Evolutionary conservation across 2,797 vertebrate genomes (phyloP).

Genomic region (Labeo calbasu): DNA sequence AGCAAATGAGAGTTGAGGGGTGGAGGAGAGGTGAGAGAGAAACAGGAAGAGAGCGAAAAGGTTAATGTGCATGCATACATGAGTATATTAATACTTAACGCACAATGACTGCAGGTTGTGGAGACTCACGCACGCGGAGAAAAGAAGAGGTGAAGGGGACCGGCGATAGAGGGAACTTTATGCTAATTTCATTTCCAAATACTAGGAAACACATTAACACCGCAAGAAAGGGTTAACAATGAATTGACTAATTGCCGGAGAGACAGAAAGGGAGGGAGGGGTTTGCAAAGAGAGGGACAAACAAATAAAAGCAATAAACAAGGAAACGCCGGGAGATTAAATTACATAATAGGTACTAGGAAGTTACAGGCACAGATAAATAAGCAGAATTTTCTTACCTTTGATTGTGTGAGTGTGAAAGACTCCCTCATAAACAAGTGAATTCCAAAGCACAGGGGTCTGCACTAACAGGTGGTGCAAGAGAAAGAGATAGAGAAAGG

Average conservation of each 20-base stretch:
- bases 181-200: neutral
- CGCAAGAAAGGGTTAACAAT: slow-evolving; percentile 23
- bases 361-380: slow-evolving; percentile 46
- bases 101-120: slow-evolving; percentile 24
- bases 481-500: slow-evolving; percentile 62
- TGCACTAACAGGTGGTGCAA: slow-evolving; percentile 77
- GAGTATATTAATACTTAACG: slow-evolving; percentile 51
- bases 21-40: neutral
- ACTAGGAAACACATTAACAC: neutral
- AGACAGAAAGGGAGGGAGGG: slow-evolving; percentile 21
- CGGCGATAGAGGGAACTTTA: neutral
- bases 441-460: slow-evolving; percentile 66
- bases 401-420: slow-evolving; percentile 65
- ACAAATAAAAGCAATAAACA: slow-evolving; percentile 28
- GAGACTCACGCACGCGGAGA: neutral
- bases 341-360: slow-evolving; percentile 16
- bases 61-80: slow-evolving; percentile 40
- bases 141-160: neutral
- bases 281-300: slow-evolving; percentile 28
- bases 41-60: slow-evolving; percentile 39
- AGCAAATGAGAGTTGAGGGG: slow-evolving; percentile 12
- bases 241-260: slow-evolving; percentile 19
- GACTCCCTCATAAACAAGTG: slow-evolving; percentile 74
- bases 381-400: slow-evolving; percentile 67
- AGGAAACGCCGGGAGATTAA: slow-evolving; percentile 13